A percentile compares a stretch with the other conserved stretches of the same genome.
Evolutionary conservation across 1,140 invertebrate species (phyloP).

Genomic region (Macrobrachium rosenbergii): DNA sequence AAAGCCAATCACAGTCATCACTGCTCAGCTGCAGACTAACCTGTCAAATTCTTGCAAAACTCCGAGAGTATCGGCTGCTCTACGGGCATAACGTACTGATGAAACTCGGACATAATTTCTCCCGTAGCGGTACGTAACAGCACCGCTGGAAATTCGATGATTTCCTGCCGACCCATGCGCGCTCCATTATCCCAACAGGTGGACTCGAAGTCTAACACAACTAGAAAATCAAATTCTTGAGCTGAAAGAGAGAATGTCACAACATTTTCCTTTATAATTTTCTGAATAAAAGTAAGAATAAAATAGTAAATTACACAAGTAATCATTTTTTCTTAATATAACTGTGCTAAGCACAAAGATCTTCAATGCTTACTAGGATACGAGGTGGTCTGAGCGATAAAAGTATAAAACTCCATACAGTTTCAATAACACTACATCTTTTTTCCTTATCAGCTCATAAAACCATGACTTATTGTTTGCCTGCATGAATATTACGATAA

Average conservation of each 20-base stretch:
- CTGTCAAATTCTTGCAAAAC: slow-evolving; percentile 71
- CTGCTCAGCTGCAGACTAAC: background rate
- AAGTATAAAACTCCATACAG: no score
- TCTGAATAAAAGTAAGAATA: background rate
- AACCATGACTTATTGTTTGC: no score
- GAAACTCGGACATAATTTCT: slow-evolving; percentile 72
- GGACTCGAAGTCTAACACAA: slow-evolving; percentile 69
- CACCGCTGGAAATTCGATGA: slow-evolving; percentile 74
- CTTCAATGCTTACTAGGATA: no score
- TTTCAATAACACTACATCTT: no score
- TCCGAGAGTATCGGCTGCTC: slow-evolving; percentile 70
- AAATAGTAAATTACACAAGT: background rate
- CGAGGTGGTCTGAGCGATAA: no score
- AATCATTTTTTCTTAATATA: no score
- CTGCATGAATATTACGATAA: no score
- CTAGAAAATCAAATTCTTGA: slow-evolving; percentile 35
- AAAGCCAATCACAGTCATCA: background rate
- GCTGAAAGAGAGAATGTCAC: background rate
- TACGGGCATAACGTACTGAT: slow-evolving; percentile 70
- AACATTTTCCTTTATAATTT: background rate
- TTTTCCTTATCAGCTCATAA: no score
- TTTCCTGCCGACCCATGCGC: slow-evolving; percentile 10
- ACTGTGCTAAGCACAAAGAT: no score
- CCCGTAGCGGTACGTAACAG: slow-evolving; percentile 70
- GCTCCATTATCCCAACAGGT: slow-evolving; percentile 53